Evolutionary conservation across 2,797 vertebrate genomes (phyloP).

Genomic region (Eptatretus atami): DNA sequence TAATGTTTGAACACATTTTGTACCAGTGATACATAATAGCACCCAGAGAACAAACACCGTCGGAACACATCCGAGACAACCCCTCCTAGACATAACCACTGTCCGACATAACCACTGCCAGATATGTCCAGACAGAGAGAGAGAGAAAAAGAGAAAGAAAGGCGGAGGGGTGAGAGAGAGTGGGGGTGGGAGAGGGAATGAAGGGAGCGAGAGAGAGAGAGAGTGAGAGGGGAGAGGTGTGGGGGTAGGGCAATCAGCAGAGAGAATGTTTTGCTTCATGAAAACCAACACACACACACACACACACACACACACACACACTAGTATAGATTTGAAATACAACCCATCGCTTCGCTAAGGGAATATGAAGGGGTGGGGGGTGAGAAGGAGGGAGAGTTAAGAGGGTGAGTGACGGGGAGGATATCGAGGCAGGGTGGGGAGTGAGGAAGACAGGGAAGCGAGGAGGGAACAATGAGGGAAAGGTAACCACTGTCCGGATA

Average conservation of each 20-base stretch:
- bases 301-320: too few species aligned
- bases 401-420: not conserved
- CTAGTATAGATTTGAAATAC: too few species aligned
- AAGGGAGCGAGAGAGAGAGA: too few species aligned
- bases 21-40: too few species aligned
- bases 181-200: too few species aligned
- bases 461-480: not conserved
- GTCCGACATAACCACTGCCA: too few species aligned
- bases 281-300: not conserved
- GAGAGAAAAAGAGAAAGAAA: not conserved
- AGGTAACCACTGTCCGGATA: not conserved
- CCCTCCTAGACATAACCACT: too few species aligned
- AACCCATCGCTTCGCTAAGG: not conserved
- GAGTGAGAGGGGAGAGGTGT: not conserved
- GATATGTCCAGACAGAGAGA: too few species aligned
- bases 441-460: not conserved
- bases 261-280: not conserved
- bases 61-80: too few species aligned
- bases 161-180: not conserved
- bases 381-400: not conserved
- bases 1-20: too few species aligned
- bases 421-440: not conserved
- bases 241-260: not conserved
- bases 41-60: too few species aligned
- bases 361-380: not conserved